These are phyloP conservation scores for Keiferia lycopersicella DNA, from an alignment of 2,888 invertebrate species.

Conservation along the genomic window DNA sequence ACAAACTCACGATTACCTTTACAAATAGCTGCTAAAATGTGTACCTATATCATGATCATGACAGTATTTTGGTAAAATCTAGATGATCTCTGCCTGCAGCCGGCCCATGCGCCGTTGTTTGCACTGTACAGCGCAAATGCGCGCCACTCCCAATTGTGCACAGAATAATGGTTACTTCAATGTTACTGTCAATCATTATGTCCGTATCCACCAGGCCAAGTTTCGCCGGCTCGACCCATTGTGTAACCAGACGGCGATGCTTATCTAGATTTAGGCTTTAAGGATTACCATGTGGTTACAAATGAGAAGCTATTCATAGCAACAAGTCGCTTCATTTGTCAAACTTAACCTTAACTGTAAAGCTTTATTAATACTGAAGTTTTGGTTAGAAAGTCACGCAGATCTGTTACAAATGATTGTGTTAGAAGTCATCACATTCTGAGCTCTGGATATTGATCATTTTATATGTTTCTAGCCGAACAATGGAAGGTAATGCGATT, in stretches of 20 bases:
- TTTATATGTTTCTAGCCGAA: background rate
- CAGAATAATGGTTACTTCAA: constrained; percentile 48
- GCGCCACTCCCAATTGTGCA: constrained; percentile 50
- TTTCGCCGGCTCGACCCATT: constrained; percentile 13
- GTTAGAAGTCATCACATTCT: background rate
- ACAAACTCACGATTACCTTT: too few relatives aligned
- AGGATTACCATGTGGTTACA: constrained; percentile 5
- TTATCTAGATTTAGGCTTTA: constrained; percentile 17
- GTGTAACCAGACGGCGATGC: constrained; percentile 13
- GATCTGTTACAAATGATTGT: constrained; percentile 6
- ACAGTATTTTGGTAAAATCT: too few relatives aligned
- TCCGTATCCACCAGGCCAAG: constrained; percentile 3
- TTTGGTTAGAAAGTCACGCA: background rate
- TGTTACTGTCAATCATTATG: constrained; percentile 8
- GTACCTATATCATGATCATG: too few relatives aligned
- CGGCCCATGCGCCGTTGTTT: constrained; percentile 6
- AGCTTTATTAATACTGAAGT: background rate
- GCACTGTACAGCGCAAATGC: constrained; percentile 36
- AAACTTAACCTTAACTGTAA: constrained; percentile 5
- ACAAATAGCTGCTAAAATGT: too few relatives aligned
- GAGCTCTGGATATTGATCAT: background rate
- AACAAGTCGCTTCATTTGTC: background rate
- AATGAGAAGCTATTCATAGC: constrained; percentile 11
- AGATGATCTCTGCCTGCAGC: background rate
- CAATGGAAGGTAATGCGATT: constrained; percentile 13